Evolutionary conservation across 2,888 invertebrate genomes (phyloP).

Genomic region (Taphrorychus bicolor): DNA sequence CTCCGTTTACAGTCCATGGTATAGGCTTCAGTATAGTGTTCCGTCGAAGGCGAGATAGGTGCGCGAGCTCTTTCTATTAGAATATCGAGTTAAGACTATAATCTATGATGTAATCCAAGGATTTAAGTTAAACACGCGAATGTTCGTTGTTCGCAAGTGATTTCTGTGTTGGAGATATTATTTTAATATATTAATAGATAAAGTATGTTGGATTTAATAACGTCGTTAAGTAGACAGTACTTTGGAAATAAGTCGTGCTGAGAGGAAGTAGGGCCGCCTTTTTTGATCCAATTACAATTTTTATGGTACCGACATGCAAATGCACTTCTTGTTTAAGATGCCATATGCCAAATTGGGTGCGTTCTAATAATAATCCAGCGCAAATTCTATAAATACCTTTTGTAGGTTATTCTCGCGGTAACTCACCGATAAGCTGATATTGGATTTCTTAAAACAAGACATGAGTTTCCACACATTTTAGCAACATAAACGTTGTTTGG

Average conservation of each 20-base stretch:
- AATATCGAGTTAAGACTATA: slow-evolving; percentile 26
- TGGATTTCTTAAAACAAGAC: background rate
- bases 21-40: slow-evolving; percentile 37
- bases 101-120: slow-evolving; percentile 41
- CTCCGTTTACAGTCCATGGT: slow-evolving; percentile 38
- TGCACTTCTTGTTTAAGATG: background rate
- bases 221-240: background rate
- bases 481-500: background rate
- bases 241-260: background rate
- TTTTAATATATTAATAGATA: background rate
- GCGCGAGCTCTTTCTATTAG: slow-evolving; percentile 34
- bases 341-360: slow-evolving; percentile 14
- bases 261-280: background rate
- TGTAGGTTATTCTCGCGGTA: background rate
- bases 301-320: background rate
- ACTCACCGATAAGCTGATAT: background rate
- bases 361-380: background rate
- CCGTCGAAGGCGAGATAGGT: slow-evolving; percentile 30
- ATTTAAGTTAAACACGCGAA: slow-evolving; percentile 13
- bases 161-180: background rate
- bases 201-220: background rate
- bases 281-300: background rate
- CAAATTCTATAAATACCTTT: background rate
- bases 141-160: slow-evolving; percentile 9
- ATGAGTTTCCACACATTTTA: background rate